phyloP scores from a whole-genome alignment of 2,888 invertebrate species.

The Anaspis maculata region DNA sequence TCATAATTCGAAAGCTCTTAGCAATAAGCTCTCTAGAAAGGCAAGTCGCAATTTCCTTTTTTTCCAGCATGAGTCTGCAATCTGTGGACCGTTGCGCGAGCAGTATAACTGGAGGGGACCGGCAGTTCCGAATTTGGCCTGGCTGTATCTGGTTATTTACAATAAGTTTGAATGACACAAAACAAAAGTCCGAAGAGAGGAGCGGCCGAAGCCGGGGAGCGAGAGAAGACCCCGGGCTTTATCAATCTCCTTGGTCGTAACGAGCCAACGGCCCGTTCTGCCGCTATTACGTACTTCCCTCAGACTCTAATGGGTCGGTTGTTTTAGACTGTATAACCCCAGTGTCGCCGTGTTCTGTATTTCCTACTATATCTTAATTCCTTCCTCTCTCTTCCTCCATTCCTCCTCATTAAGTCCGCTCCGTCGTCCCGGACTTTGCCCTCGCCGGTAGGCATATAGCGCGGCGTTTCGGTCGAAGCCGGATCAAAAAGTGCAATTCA shows the following conservation, averaged over 20 bases:
- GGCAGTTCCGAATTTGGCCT: not conserved
- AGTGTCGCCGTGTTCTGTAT: conserved; percentile 31
- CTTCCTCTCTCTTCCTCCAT: conserved; percentile 33
- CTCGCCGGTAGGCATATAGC: too few species aligned
- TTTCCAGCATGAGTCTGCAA: too few species aligned
- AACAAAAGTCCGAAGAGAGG: conserved; percentile 4
- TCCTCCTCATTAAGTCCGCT: conserved; percentile 35
- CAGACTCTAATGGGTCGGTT: conserved; percentile 28
- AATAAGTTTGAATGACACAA: conserved; percentile 3
- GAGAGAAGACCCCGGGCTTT: too few species aligned
- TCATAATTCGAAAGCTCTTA: too few species aligned
- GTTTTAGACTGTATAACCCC: conserved; percentile 30
- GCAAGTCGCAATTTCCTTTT: too few species aligned
- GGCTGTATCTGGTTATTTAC: conserved; percentile 1
- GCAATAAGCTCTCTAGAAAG: too few species aligned
- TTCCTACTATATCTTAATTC: conserved; percentile 36
- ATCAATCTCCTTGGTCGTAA: conserved; percentile 23
- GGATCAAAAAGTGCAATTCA: too few species aligned
- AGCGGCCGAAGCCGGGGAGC: conserved; percentile 14
- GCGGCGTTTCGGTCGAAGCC: too few species aligned
- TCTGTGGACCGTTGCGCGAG: too few species aligned
- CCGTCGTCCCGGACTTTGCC: conserved; percentile 20
- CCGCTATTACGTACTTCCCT: conserved; percentile 26
- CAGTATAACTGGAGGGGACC: too few species aligned
- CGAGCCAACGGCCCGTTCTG: conserved; percentile 23